Evolutionary conservation across 2,113 vertebrate genomes (phyloP).

Genomic region (Catagonus wagneri): DNA sequence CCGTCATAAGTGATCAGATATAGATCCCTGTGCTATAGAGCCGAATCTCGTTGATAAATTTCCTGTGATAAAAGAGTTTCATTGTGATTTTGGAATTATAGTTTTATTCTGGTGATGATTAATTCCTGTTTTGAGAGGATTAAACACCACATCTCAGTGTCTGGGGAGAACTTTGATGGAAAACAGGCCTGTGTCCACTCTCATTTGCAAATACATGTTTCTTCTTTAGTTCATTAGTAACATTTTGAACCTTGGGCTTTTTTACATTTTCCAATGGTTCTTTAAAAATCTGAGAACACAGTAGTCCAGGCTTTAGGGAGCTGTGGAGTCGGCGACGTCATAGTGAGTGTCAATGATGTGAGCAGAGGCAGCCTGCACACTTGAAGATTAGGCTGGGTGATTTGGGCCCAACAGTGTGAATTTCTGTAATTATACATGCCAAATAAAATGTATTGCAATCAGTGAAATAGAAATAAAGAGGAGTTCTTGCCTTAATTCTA

Average conservation of each 20-base stretch:
- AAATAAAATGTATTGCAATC: not conserved
- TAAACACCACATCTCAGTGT: not conserved
- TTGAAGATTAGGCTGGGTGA: not conserved
- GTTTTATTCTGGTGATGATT: not conserved
- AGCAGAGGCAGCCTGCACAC: not conserved
- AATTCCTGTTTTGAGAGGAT: not conserved
- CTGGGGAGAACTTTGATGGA: not conserved
- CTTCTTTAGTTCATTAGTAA: not conserved
- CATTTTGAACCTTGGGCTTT: not conserved
- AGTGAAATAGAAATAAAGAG: not conserved
- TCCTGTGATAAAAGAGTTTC: constrained; percentile 5
- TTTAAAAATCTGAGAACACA: not conserved
- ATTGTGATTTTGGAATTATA: not conserved
- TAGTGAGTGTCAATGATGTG: not conserved
- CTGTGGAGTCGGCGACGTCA: not conserved
- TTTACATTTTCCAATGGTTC: constrained; percentile 23
- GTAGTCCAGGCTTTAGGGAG: not conserved
- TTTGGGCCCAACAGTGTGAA: not conserved
- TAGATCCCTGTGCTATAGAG: no score
- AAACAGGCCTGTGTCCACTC: not conserved
- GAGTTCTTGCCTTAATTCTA: not conserved
- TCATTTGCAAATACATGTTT: not conserved
- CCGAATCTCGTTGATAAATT: not conserved
- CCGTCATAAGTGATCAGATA: no score
- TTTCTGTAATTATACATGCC: not conserved